A percentile compares a stretch with the other conserved stretches of the same genome.
These are phyloP conservation scores for Zaprionus ornatus DNA, from an alignment of 1,140 invertebrate species.

Conservation along the genomic window DNA sequence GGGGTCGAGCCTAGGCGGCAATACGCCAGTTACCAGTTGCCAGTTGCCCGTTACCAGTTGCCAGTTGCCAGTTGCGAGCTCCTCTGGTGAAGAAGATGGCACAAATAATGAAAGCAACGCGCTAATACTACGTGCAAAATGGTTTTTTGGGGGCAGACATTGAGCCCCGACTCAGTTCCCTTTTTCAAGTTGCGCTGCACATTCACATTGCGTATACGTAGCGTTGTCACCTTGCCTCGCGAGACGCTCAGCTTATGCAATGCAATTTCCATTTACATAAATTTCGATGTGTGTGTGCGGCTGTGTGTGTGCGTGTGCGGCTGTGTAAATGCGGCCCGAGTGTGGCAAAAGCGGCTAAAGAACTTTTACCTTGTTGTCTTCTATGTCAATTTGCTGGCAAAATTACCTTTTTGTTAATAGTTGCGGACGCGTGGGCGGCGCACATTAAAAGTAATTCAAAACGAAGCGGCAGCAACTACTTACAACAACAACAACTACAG, in stretches of 20 bases:
- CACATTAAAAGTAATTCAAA: conserved; percentile 79
- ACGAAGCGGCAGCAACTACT: conserved; percentile 6
- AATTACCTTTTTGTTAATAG: conserved; percentile 80
- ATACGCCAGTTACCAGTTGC: conserved; percentile 51
- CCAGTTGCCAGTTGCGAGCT: conserved; percentile 30
- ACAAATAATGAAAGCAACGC: conserved; percentile 68
- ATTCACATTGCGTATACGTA: conserved; percentile 68
- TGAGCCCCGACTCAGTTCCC: background rate
- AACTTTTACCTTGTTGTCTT: conserved; percentile 69
- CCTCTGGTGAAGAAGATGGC: conserved; percentile 48
- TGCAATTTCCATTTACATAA: conserved; percentile 81
- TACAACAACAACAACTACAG: conserved; percentile 16
- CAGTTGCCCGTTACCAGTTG: conserved; percentile 56
- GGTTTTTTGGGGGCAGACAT: conserved; percentile 50
- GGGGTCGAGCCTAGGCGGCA: conserved; percentile 42
- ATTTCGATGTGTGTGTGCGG: conserved; percentile 58
- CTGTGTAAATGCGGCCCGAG: conserved; percentile 26
- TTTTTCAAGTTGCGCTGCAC: conserved; percentile 30
- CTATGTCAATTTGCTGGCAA: conserved; percentile 75
- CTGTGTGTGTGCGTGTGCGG: conserved; percentile 6
- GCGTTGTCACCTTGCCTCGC: conserved; percentile 26
- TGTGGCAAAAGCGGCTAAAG: conserved; percentile 47
- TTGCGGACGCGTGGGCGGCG: conserved; percentile 45
- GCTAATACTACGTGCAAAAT: conserved; percentile 80
- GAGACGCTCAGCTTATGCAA: conserved; percentile 62